Percentiles rank a stretch among this genome's conserved stretches.
Conservation (phyloP, 2,113 vertebrate genomes). For the Etheostoma cragini region DNA sequence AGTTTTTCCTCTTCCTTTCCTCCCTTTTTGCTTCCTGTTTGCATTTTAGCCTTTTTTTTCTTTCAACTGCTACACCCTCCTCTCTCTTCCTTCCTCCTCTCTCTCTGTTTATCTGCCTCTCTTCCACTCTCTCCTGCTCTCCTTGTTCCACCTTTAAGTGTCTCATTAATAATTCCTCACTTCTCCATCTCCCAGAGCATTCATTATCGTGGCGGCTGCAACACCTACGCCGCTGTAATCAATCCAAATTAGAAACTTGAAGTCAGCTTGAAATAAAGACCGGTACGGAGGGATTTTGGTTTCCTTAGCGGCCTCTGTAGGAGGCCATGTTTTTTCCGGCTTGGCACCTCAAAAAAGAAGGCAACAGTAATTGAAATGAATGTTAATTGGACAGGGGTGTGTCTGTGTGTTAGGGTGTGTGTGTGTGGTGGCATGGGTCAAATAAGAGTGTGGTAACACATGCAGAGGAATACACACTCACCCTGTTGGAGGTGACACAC, state of each 20-base stretch:
- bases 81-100: not conserved
- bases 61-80: not conserved
- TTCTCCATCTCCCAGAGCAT: constrained; percentile 50
- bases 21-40: not conserved
- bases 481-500: not conserved
- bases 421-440: not conserved
- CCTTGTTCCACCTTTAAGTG: constrained; percentile 58
- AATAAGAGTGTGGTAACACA: not conserved
- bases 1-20: not conserved
- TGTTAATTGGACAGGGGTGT: constrained; percentile 11
- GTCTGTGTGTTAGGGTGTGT: not conserved
- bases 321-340: constrained; percentile 17
- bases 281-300: constrained; percentile 28
- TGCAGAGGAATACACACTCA: not conserved
- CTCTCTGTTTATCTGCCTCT: constrained; percentile 33
- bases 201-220: constrained; percentile 58
- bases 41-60: not conserved
- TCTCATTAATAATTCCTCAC: constrained; percentile 71
- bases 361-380: constrained; percentile 55
- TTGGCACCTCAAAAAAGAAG: constrained; percentile 4
- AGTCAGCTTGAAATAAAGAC: constrained; percentile 46
- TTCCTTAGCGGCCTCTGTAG: constrained; percentile 39
- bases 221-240: constrained; percentile 62
- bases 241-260: constrained; percentile 72
- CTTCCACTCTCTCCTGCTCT: constrained; percentile 22